These are phyloP conservation scores for Chelon auratus DNA, from an alignment of 2,797 vertebrate genomes.

Conservation along the genomic window DNA sequence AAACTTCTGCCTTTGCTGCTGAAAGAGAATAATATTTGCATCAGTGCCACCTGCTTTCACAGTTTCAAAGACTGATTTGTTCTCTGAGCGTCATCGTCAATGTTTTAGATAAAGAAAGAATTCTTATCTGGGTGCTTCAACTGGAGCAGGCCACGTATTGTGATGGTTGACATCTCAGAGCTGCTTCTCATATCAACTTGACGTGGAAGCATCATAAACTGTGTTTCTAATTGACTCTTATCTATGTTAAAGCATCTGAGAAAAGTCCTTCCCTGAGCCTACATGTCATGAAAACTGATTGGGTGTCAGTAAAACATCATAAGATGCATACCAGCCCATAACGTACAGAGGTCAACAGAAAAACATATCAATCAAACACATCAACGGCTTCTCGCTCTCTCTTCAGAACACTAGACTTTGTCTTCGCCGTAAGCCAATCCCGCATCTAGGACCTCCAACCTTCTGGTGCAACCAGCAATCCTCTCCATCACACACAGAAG, in stretches of 20 bases:
- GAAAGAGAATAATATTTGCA: too few relatives aligned
- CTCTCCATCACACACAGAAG: constrained; percentile 51
- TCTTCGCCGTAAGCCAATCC: constrained; percentile 56
- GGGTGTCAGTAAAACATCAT: constrained; percentile 9
- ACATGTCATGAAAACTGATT: constrained; percentile 4
- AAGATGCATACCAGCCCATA: constrained; percentile 12
- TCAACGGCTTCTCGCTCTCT: constrained; percentile 32
- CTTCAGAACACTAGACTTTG: constrained; percentile 52
- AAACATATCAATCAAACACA: constrained; percentile 62
- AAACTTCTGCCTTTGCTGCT: too few relatives aligned
- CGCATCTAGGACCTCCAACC: constrained; percentile 28
- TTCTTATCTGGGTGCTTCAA: too few relatives aligned
- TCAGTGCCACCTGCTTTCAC: too few relatives aligned
- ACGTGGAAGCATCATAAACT: constrained; percentile 8
- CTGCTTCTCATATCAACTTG: neutral
- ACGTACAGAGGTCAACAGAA: constrained; percentile 21
- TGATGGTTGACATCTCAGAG: neutral
- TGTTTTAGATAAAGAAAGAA: too few relatives aligned
- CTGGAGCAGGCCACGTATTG: too few relatives aligned
- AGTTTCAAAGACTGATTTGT: too few relatives aligned
- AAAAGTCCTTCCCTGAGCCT: constrained; percentile 2
- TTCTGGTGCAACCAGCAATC: constrained; percentile 15
- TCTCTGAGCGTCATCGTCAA: too few relatives aligned
- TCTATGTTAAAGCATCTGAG: constrained; percentile 1
- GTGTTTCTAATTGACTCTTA: constrained; percentile 10